phyloP scores from a whole-genome alignment of 2,113 vertebrate species.

The Struthio camelus region DNA sequence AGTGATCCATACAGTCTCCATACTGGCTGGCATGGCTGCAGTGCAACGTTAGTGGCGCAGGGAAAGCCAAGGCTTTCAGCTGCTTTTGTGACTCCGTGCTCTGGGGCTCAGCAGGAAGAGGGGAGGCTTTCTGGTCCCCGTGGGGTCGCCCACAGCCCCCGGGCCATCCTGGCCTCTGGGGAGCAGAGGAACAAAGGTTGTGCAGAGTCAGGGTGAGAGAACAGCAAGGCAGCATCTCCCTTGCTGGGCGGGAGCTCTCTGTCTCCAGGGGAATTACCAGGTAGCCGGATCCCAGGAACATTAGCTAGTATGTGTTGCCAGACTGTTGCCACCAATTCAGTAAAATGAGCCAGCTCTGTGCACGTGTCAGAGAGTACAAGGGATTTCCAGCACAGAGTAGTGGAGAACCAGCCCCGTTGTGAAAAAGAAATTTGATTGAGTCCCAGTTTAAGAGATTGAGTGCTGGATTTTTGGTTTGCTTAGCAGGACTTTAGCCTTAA shows the following conservation, averaged over 20 bases:
- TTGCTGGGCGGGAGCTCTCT: neutral
- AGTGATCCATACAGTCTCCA: fast-evolving
- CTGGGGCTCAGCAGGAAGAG: neutral
- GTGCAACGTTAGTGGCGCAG: neutral
- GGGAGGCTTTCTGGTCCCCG: fast-evolving
- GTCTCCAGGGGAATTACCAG: neutral
- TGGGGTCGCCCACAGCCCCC: neutral
- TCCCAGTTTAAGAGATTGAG: neutral
- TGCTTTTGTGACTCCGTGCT: neutral
- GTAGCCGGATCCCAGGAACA: too few relatives aligned
- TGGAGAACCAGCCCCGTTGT: neutral
- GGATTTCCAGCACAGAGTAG: neutral
- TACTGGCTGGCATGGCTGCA: fast-evolving
- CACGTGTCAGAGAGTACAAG: neutral
- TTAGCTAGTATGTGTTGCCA: neutral
- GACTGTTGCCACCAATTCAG: neutral
- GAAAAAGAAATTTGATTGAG: neutral
- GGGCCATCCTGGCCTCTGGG: neutral
- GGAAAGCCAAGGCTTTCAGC: neutral
- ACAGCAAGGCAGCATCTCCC: neutral
- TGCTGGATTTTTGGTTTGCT: neutral
- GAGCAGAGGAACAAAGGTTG: neutral
- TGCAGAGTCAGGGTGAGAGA: neutral
- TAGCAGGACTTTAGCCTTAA: neutral
- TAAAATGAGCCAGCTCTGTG: neutral